These are phyloP conservation scores for Argynnis bischoffii DNA, from an alignment of 2,888 invertebrate species.

Conservation along the genomic window DNA sequence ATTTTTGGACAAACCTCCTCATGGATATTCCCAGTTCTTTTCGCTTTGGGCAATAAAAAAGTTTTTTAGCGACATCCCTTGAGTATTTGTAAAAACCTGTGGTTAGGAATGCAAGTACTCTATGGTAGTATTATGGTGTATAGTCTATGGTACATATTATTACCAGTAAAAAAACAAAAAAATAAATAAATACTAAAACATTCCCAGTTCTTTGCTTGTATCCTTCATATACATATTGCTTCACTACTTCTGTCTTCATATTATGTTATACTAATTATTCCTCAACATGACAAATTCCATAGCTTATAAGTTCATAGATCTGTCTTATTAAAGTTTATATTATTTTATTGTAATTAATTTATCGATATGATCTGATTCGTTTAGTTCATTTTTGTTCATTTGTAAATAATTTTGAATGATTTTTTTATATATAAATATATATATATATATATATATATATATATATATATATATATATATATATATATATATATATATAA, in stretches of 20 bases:
- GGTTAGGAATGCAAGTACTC: too few relatives aligned
- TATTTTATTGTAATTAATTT: constrained; percentile 29
- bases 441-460: neutral
- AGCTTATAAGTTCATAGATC: constrained; percentile 30
- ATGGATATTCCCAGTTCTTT: too few relatives aligned
- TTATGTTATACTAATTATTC: constrained; percentile 2
- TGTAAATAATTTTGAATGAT: constrained; percentile 46
- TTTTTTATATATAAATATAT: constrained; percentile 4
- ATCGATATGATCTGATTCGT: constrained; percentile 36
- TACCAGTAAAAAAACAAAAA: too few relatives aligned
- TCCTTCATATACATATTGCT: neutral
- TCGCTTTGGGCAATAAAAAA: too few relatives aligned
- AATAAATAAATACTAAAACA: too few relatives aligned
- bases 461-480: neutral
- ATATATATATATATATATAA: neutral
- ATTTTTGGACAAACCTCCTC: too few relatives aligned
- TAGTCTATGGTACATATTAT: too few relatives aligned
- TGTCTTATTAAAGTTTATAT: constrained; percentile 31
- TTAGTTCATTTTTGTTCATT: constrained; percentile 33
- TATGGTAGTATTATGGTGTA: too few relatives aligned
- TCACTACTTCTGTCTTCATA: neutral
- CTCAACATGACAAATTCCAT: constrained; percentile 35
- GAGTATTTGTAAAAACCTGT: too few relatives aligned
- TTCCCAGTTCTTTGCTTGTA: too few relatives aligned
- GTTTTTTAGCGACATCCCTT: too few relatives aligned